Evolutionary conservation across 2,113 vertebrate species (phyloP), one percentile per base, ranked within the genome.

Genomic region (Chaetorhynchus papuensis): DNA sequence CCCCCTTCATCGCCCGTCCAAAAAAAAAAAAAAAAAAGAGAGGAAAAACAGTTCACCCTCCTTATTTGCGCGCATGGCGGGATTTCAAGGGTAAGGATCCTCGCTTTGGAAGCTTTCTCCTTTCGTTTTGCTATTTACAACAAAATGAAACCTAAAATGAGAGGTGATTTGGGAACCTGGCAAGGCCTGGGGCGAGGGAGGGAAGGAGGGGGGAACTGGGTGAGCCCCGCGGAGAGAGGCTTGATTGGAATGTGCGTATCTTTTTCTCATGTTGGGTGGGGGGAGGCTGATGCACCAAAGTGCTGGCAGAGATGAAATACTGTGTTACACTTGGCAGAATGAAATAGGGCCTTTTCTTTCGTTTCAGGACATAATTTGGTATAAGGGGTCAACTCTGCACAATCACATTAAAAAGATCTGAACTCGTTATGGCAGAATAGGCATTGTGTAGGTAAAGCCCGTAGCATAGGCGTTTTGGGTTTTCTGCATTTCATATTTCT

Each of bases 31-130:
- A 54, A 57, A 57, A 57, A 24, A 57, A 44, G n/a, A 31, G 5
- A 78, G 59, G 80, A 92, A 95, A 91, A 92, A 50, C 88, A 90
- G 11, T 90, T 97, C 82, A 75, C 85, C 53, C 68, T 96, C 49
- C 83, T 86, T 86, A 72, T 86, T 72, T 95, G 90, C 84, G 44
- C 91, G 90, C 82, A 96, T 95, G 95, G 91, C 82, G 94, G 83
- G 91, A 96, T 97, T 94, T 95, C 78, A 92, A 96, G 95, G 91
- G 94, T 96, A 97, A 94, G 96, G 64, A 96, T 95, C 88, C 94
- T 96, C 21, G 63, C 56, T 96, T 95, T 95, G 92, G 72, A 80
- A 80, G 95, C 94, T 90, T 97, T 96, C 60, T 90, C 86, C 81
- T 94, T 94, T 94, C 69, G 81, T 84, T 96, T 96, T 93, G 83